Percentiles rank a stretch among this genome's conserved stretches.
Evolutionary conservation across 2,113 vertebrate species (phyloP).

Genomic region (Mesoclemmys tuberculata): DNA sequence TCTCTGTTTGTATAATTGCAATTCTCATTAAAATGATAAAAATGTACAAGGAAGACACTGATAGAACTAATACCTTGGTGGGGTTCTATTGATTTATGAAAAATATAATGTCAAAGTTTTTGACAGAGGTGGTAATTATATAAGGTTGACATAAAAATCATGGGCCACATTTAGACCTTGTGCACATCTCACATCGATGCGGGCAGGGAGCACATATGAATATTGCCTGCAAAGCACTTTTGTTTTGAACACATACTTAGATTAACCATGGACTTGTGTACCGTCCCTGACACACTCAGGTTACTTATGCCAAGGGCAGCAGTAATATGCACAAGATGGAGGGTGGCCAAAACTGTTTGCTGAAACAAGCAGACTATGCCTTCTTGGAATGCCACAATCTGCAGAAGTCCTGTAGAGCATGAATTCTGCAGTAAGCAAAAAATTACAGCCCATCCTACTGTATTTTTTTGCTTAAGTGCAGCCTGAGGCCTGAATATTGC

Average conservation of each 20-base stretch:
- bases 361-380: background rate
- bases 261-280: background rate
- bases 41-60: background rate
- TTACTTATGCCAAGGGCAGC: background rate
- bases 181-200: background rate
- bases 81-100: background rate
- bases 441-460: background rate
- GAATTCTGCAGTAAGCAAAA: background rate
- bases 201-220: background rate
- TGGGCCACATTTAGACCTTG: background rate
- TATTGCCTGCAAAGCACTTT: background rate
- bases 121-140: background rate
- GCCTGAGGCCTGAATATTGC: background rate
- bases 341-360: background rate
- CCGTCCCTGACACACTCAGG: background rate
- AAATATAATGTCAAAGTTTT: background rate
- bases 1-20: background rate
- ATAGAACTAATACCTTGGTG: background rate
- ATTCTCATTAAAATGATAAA: background rate
- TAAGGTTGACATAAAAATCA: background rate
- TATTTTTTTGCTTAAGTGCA: background rate
- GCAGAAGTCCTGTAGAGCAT: fast-evolving
- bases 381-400: background rate
- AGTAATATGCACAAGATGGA: background rate
- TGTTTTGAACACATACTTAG: background rate